Evolutionary conservation across 2,888 invertebrate species (phyloP), one percentile per base, ranked within the genome.

Genomic region (Gastrophysa polygoni): DNA sequence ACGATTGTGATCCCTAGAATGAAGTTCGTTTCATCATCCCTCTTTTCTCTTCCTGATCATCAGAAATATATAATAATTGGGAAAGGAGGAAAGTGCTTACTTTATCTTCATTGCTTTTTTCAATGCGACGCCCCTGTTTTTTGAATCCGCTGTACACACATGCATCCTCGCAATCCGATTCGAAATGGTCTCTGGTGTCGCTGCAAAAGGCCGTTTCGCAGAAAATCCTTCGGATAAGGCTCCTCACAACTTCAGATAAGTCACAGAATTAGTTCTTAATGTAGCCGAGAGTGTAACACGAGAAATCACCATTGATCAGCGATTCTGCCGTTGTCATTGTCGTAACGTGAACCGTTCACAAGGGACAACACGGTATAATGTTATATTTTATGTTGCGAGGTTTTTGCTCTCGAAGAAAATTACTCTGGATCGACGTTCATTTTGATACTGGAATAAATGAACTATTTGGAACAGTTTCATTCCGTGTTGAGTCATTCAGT

Each of bases 251-350:
- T 48, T 57, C 50, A 55, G 63, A 61, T 63, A 66, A 63, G 61
- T 63, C 60, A 58, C 62, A 64, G 63, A 67, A 61, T 63, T 61
- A 58, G 61, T 65, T 63, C 63, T n/a, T 61, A 64, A 67, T 67
- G 65, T 54, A 63, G 57, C 57, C 29, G 48, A 29, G 48, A 38
- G 38, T 29, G 54, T 56, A 63, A 63, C 63, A 63, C 56, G 59
- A 55, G 63, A 64, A 66, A 61, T 61, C 59, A 65, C 67, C 61
- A 57, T 64, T 59, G 50, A 34, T 24, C n/a, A 38, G 20, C 38
- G 57, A n/a, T n/a, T n/a, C n/a, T n/a, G n/a, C n/a, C 38, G 38
- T 34, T 10, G 54, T 34, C 58, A 63, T 67, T 67, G 58, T 59
- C 55, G 56, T 63, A 62, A 56, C n/a, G n/a, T n/a, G n/a, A n/a